Evolutionary conservation across 2,888 invertebrate species (phyloP).

Genomic region (Brenthis ino): DNA sequence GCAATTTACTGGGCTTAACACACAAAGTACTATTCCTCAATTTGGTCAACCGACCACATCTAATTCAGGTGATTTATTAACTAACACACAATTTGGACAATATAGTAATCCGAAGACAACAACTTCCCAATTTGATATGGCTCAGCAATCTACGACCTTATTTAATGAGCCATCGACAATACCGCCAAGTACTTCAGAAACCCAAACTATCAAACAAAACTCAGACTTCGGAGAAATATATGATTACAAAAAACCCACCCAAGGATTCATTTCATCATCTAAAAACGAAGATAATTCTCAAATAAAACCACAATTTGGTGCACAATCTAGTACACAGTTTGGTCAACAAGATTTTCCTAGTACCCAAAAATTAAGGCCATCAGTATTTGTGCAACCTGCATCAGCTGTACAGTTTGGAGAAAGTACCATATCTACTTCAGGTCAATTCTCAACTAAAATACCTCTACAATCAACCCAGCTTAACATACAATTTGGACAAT

Average conservation of each 20-base stretch:
- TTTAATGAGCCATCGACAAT: background rate
- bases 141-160: background rate
- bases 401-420: too few relatives aligned
- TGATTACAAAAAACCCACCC: conserved; percentile 23
- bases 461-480: background rate
- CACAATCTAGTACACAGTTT: conserved; percentile 17
- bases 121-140: background rate
- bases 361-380: conserved; percentile 3
- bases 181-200: conserved; percentile 3
- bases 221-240: conserved; percentile 36
- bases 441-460: too few relatives aligned
- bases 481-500: background rate
- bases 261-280: conserved; percentile 11
- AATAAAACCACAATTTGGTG: background rate
- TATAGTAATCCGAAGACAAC: background rate
- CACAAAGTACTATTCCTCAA: background rate
- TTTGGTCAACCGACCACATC: background rate
- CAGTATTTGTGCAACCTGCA: background rate
- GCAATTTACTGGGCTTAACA: background rate
- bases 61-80: background rate
- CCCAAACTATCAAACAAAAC: conserved; percentile 18
- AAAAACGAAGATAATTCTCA: background rate
- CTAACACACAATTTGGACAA: background rate
- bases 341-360: conserved; percentile 7
- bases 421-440: too few relatives aligned